A percentile compares a stretch with the other conserved stretches of the same genome.
Conservation (phyloP, 2,888 invertebrate genomes). For the Limnephilus rhombicus region DNA sequence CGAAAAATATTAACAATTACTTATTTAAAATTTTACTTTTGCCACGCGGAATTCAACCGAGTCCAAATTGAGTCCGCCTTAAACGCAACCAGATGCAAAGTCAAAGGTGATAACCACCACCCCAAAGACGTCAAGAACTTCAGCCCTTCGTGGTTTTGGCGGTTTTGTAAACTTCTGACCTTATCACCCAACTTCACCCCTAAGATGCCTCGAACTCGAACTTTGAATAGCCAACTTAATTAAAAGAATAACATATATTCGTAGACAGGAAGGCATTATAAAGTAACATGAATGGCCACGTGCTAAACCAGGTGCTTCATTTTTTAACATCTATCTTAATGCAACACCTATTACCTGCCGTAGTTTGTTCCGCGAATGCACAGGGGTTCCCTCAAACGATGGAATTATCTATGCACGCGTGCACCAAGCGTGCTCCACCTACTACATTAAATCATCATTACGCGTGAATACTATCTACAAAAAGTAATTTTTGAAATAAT, state of each 20-base stretch:
- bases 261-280: not conserved
- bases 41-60: no score
- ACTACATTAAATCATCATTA: not conserved
- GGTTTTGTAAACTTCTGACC: not conserved
- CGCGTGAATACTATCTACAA: not conserved
- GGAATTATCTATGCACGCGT: not conserved
- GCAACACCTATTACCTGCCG: not conserved
- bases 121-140: not conserved
- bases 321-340: not conserved
- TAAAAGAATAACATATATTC: not conserved
- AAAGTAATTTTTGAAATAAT: not conserved
- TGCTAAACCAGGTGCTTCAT: not conserved
- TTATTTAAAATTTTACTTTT: no score
- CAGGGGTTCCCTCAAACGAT: not conserved
- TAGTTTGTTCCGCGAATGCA: not conserved
- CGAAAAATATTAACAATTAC: not conserved
- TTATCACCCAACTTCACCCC: not conserved
- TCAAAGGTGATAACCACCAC: not conserved
- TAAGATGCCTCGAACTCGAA: not conserved
- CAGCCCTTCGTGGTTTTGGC: not conserved
- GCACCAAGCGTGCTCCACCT: not conserved
- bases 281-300: not conserved
- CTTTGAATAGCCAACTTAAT: not conserved
- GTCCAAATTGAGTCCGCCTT: not conserved
- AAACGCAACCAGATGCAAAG: not conserved